Base-by-base conservation (phyloP, 2,888 invertebrate species). In the Drosophila greeni region DNA sequence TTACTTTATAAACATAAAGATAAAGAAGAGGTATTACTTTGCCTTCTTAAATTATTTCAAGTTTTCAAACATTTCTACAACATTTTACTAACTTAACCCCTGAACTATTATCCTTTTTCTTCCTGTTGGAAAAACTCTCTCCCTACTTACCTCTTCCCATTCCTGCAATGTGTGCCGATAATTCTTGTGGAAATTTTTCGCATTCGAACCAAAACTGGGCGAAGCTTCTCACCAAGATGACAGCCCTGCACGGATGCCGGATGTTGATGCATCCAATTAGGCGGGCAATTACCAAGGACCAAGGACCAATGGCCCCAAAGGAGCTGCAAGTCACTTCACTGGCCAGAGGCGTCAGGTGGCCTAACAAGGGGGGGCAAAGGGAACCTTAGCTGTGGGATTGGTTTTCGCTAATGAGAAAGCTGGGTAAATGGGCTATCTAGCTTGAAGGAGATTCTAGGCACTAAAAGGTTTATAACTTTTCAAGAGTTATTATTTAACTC, bases 191-290 rank as follows among this genome's bases (percentile, higher is more conserved):
- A 62, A 34, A 62, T 57, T 58, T 58, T 58, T 42, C 58, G 58
- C 58, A 34, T 58, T 57, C 36, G 24, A 23, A 33, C 14, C 8
- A 5, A n/a, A n/a, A n/a, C n/a, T n/a, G n/a, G n/a, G n/a, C n/a
- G n/a, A n/a, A n/a, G n/a, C n/a, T n/a, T n/a, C n/a, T n/a, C n/a
- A 9, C 59, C 61, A 37, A 65, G 31, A 65, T 39, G 66, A 31
- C 54, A 39, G 23, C 42, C 6, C 3, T 20, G 20, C 20, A 2
- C 36, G 29, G 26, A 37, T 58, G 55, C 31, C 31, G 23, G 40
- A 68, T 65, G 82, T 70, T 74, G 77, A 72, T 80, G 83, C 73
- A 76, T 65, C 77, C 81, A 79, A 79, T 82, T 82, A 79, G 73
- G 47, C 55, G 48, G 24, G 60, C 77, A 82, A 79, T 82, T 75